Evolutionary conservation across 1,140 invertebrate genomes (phyloP).

Genomic region (Littorina saxatilis): DNA sequence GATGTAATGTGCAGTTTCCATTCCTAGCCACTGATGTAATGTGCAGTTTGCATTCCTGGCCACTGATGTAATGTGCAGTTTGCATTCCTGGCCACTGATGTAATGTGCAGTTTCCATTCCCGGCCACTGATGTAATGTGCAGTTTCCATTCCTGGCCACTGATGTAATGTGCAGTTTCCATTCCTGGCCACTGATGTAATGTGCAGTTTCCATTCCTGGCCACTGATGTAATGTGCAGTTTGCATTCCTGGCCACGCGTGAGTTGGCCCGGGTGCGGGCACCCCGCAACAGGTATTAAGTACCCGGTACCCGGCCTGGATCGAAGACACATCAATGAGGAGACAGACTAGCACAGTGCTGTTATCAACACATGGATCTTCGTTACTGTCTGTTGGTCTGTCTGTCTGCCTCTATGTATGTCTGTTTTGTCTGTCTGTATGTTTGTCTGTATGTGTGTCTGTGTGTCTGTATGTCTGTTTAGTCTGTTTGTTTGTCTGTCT

Average conservation of each 20-base stretch:
- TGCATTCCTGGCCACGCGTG: not conserved
- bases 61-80: too few species aligned
- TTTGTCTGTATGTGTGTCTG: not conserved
- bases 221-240: not conserved
- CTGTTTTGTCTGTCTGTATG: not conserved
- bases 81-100: too few species aligned
- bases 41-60: too few species aligned
- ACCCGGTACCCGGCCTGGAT: too few species aligned
- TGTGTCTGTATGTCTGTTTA: not conserved
- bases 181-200: too few species aligned
- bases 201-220: not conserved
- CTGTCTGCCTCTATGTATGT: not conserved
- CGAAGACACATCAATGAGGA: too few species aligned
- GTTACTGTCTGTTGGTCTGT: not conserved
- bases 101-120: too few species aligned
- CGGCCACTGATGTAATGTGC: too few species aligned
- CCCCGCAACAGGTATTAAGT: not conserved
- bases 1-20: too few species aligned
- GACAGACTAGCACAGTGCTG: not conserved
- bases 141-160: too few species aligned
- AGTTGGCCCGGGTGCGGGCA: not conserved
- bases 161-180: too few species aligned
- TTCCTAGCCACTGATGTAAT: too few species aligned
- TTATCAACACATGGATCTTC: not conserved
- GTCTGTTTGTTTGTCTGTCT: not conserved